Evolutionary conservation across 2,797 vertebrate genomes (phyloP).

Genomic region (Anguilla pacifica): DNA sequence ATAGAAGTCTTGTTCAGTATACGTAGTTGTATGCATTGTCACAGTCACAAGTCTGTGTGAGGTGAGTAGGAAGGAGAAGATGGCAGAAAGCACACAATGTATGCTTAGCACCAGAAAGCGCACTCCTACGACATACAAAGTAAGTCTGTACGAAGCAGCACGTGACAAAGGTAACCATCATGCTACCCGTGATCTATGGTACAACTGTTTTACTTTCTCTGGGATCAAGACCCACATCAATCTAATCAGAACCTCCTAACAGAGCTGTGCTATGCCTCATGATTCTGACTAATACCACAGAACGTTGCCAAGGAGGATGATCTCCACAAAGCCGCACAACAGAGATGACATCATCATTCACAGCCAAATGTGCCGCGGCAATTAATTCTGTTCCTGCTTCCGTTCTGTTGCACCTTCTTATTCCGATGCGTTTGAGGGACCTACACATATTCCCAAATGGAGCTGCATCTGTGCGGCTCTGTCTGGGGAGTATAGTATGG

Average conservation of each 20-base stretch:
- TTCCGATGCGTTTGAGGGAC: neutral
- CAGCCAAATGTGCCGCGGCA: neutral
- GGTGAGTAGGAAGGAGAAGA: neutral
- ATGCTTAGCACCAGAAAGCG: neutral
- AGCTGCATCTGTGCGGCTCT: constrained; percentile 28
- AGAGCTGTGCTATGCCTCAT: neutral
- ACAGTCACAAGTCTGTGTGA: neutral
- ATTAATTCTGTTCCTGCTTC: neutral
- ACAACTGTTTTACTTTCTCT: neutral
- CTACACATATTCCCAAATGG: neutral
- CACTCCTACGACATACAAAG: neutral
- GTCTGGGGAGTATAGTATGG: constrained; percentile 22
- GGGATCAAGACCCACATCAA: neutral
- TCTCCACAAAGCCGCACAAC: neutral
- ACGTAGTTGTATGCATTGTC: neutral
- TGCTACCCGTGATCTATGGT: neutral
- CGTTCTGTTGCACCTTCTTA: constrained; percentile 7
- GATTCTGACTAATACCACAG: neutral
- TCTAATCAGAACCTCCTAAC: neutral
- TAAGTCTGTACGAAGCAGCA: neutral
- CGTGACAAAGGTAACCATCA: neutral
- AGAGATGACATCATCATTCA: neutral
- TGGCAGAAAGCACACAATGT: neutral
- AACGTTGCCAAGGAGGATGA: neutral
- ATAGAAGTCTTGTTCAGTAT: neutral